Conservation (phyloP, 2,888 invertebrate species). For the Mongoloraphidia duomilia region DNA sequence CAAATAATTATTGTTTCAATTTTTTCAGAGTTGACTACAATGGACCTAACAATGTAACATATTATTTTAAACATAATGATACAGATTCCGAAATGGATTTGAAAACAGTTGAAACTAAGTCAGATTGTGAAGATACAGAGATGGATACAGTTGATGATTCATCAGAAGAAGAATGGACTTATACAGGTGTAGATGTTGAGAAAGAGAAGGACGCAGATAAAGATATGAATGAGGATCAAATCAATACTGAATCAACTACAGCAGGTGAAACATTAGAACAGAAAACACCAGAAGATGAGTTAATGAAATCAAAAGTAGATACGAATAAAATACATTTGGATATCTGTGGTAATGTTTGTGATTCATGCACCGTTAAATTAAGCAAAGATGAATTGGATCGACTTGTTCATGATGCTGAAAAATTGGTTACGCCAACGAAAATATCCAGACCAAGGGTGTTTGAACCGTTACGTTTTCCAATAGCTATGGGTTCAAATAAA, state of each 20-base stretch:
- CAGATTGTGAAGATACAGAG: slow-evolving; percentile 22
- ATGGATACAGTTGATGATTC: slow-evolving; percentile 37
- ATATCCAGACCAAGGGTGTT: slow-evolving; percentile 34
- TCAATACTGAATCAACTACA: slow-evolving; percentile 17
- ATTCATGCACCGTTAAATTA: slow-evolving; percentile 29
- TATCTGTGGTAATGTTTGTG: too few relatives aligned
- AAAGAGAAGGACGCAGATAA: slow-evolving; percentile 32
- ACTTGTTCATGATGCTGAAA: slow-evolving; percentile 67
- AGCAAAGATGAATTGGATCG: slow-evolving; percentile 53
- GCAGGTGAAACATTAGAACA: slow-evolving; percentile 26
- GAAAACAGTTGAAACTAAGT: slow-evolving; percentile 15
- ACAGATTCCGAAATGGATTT: slow-evolving; percentile 69
- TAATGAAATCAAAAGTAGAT: slow-evolving; percentile 7
- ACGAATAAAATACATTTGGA: not conserved
- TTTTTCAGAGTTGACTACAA: slow-evolving; percentile 49
- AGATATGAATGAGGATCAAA: slow-evolving; percentile 20
- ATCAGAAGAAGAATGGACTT: slow-evolving; percentile 57
- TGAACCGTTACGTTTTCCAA: slow-evolving; percentile 36
- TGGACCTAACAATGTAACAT: slow-evolving; percentile 70
- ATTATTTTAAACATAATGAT: slow-evolving; percentile 75
- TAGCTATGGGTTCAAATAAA: slow-evolving; percentile 30
- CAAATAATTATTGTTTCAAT: not conserved
- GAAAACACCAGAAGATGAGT: slow-evolving; percentile 19
- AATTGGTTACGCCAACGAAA: slow-evolving; percentile 41
- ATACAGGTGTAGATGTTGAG: slow-evolving; percentile 37